Evolutionary conservation across 1,140 invertebrate genomes (phyloP).

Genomic region (Aplysia californica): DNA sequence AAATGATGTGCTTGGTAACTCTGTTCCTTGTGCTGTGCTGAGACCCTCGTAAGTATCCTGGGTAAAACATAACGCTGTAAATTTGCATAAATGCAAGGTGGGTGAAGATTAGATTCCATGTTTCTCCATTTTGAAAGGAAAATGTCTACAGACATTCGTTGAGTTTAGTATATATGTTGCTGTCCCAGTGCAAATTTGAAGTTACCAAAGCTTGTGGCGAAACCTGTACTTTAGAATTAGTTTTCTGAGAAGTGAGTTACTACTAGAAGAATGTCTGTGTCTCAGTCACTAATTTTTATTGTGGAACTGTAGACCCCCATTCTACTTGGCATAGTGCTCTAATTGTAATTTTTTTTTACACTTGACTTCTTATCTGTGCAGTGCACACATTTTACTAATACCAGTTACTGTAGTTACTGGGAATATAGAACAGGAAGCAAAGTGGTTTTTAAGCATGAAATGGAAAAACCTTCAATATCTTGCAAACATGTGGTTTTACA

Average conservation of each 20-base stretch:
- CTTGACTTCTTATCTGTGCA: too few relatives aligned
- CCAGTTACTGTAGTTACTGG: too few relatives aligned
- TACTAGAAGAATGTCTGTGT: neutral
- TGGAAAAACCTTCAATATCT: neutral
- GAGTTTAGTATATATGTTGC: neutral
- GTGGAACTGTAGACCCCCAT: too few relatives aligned
- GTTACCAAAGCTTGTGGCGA: neutral
- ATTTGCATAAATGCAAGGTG: neutral
- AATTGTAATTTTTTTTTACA: too few relatives aligned
- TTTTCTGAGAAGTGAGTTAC: neutral
- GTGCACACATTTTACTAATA: too few relatives aligned
- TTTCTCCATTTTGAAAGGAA: neutral
- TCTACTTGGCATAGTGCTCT: too few relatives aligned
- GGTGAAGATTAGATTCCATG: neutral
- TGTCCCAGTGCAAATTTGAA: neutral
- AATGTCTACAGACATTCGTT: neutral
- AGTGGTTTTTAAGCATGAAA: neutral
- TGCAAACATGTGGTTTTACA: neutral
- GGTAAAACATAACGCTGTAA: neutral
- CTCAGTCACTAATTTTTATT: too few relatives aligned
- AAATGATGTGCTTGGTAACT: slow-evolving; percentile 94
- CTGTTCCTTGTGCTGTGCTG: slow-evolving; percentile 91
- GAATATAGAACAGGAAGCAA: too few relatives aligned
- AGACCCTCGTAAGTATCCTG: slow-evolving; percentile 82
- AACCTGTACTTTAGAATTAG: neutral